Evolutionary conservation across 2,113 vertebrate genomes (phyloP), one percentile per base, ranked within the genome.

Genomic region (Rhinogobius similis): DNA sequence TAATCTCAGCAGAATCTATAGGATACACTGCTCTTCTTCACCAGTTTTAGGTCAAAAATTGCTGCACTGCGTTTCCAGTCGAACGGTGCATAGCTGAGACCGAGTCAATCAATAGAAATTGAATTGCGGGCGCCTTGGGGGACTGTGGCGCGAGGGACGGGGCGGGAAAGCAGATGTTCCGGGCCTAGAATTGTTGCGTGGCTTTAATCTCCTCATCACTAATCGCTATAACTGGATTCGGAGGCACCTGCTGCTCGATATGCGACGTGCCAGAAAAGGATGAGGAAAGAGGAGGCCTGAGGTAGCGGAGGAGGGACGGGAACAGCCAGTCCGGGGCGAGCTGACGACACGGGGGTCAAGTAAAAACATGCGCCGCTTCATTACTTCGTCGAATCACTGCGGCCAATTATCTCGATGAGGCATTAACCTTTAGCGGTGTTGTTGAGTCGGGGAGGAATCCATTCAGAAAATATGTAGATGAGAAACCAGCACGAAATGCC

Each of bases 151-250:
- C 29, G 68, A n/a, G 70, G 62, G 67, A 62, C 67, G 80, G 81
- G 85, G 81, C 72, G 74, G 85, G 79, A 85, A 90, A 92, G 86
- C 90, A 92, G 91, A 89, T 91, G 90, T 91, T 91, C 82, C 87
- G 77, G 84, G 76, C 73, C 80, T 84, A 41, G 84, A 89, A 89
- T 88, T 88, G 87, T 79, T 83, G 77, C 82, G 82, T 75, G 74
- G 89, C 81, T 88, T 89, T 92, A 91, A 91, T 92, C 91, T 89
- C 83, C 79, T 88, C 86, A 81, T 85, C 87, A 82, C 89, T 91
- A 91, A 92, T 92, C 89, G 82, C 85, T 82, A 86, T 90, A 91
- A 91, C 90, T 90, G 91, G 90, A 91, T 92, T 92, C 86, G 74
- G 78, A 78, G 74, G 88, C 91, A 91, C 90, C 90, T 91, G 88